Conservation (phyloP, 2,888 invertebrate genomes). For the Ophraella communa region DNA sequence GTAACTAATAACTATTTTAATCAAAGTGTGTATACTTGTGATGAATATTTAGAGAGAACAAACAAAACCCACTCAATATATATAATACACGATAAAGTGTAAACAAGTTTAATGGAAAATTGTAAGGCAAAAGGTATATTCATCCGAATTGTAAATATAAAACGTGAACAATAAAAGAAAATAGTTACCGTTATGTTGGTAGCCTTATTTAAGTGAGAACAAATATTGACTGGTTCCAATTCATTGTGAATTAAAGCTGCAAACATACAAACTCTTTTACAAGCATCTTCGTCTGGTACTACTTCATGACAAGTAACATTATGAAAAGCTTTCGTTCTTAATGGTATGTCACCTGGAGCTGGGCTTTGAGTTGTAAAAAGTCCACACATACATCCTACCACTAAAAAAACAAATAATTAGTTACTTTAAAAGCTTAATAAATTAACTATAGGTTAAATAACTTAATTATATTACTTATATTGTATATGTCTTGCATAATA, state of each 20-base stretch:
- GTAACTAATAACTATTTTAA: neutral
- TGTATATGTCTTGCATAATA: too few species aligned
- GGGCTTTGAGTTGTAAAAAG: slow-evolving; percentile 24
- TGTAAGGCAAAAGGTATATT: too few species aligned
- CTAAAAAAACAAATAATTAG: slow-evolving; percentile 27
- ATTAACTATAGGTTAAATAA: too few species aligned
- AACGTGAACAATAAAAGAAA: too few species aligned
- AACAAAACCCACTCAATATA: too few species aligned
- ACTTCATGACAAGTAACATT: slow-evolving; percentile 30
- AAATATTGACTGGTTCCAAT: slow-evolving; percentile 21
- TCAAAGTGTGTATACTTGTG: too few species aligned
- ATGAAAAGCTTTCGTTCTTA: slow-evolving; percentile 22
- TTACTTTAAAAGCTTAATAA: neutral
- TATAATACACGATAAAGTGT: too few species aligned
- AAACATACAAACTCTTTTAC: slow-evolving; percentile 26
- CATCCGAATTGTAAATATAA: too few species aligned
- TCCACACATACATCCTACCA: slow-evolving; percentile 31
- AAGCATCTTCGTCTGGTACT: slow-evolving; percentile 28
- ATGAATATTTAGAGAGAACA: neutral
- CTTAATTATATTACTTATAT: too few species aligned
- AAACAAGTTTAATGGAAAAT: too few species aligned
- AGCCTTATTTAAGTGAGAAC: slow-evolving; percentile 11
- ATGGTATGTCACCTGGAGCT: slow-evolving; percentile 11
- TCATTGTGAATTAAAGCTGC: slow-evolving; percentile 14
- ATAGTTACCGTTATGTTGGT: slow-evolving; percentile 24